Conservation (phyloP, 2,113 vertebrate genomes). For the Bufo bufo region DNA sequence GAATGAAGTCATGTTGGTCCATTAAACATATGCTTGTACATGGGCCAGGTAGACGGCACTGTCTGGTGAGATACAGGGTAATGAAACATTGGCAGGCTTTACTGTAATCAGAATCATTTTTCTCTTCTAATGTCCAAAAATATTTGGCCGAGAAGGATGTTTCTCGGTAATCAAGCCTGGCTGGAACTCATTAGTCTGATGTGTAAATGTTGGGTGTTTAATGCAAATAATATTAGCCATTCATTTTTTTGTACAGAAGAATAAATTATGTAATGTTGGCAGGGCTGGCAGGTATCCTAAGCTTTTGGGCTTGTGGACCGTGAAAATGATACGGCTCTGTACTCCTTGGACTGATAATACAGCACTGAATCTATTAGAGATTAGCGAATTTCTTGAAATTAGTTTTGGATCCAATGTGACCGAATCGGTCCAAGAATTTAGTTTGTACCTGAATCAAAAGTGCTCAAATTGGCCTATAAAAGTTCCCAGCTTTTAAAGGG, state of each 20-base stretch:
- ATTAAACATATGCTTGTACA: not conserved
- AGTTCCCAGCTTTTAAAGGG: too few species aligned
- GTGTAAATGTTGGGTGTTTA: not conserved
- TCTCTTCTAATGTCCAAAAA: not conserved
- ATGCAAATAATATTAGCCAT: not conserved
- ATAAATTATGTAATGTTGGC: not conserved
- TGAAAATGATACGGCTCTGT: too few species aligned
- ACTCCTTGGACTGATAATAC: too few species aligned
- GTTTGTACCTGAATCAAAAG: too few species aligned
- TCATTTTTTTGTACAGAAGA: not conserved
- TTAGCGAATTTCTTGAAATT: too few species aligned
- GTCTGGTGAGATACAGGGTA: not conserved
- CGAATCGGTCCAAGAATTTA: too few species aligned
- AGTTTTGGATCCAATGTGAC: too few species aligned
- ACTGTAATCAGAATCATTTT: not conserved
- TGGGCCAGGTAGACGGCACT: not conserved
- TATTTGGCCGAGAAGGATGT: not conserved
- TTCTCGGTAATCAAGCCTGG: not conserved
- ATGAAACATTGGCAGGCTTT: not conserved
- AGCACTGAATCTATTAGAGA: too few species aligned
- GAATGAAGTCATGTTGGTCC: not conserved
- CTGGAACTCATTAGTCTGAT: not conserved
- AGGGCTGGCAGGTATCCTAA: not conserved
- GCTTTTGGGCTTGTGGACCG: too few species aligned
- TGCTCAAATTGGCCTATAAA: too few species aligned